Evolutionary conservation across 2,797 vertebrate genomes (phyloP), one percentile per base, ranked within the genome.

Genomic region (Sebastes wilsoni): DNA sequence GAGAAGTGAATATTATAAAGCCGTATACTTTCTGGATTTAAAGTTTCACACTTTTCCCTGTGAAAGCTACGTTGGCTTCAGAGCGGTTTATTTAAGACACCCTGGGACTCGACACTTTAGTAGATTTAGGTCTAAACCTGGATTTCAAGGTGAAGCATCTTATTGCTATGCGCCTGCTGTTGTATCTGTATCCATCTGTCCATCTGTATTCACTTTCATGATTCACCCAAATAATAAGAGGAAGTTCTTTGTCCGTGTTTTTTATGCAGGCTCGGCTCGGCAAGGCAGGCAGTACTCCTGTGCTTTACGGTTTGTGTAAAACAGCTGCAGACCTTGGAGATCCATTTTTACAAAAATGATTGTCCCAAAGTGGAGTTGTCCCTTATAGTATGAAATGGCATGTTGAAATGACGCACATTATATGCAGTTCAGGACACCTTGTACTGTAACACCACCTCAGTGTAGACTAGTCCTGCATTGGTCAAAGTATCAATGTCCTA

Each of bases 81-180:
- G 76, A 91, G 84, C 2, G 42, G 72, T 89, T 93, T 91, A 89
- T 84, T 88, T 75, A 84, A 92, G 86, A 85, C 89, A 76, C 86
- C 81, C 75, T 70, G 87, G 89, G 90, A 89, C 74, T 91, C 80
- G 72, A 72, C 77, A 68, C 87, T 79, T 85, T 73, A 78, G 81
- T 87, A 90, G 88, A 88, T 90, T 88, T 85, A 79, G 86, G 84
- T 80, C 77, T 92, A 89, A 91, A 89, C 85, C 76, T 87, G 86
- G 81, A 91, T 92, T 92, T 87, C 72, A 85, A 86, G 84, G 85
- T 90, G 87, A 93, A 87, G 78, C 80, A 81, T 91, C 69, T 87
- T 65, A 89, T 89, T 88, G 83, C 84, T 71, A 78, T 83, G 79
- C 81, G 71, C 83, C 87, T 81, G 77, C 84, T 82, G 82, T 79